Percentiles rank a stretch among this genome's conserved stretches.
Evolutionary conservation across 2,113 vertebrate genomes (phyloP).

Genomic region (Clinocottus analis): DNA sequence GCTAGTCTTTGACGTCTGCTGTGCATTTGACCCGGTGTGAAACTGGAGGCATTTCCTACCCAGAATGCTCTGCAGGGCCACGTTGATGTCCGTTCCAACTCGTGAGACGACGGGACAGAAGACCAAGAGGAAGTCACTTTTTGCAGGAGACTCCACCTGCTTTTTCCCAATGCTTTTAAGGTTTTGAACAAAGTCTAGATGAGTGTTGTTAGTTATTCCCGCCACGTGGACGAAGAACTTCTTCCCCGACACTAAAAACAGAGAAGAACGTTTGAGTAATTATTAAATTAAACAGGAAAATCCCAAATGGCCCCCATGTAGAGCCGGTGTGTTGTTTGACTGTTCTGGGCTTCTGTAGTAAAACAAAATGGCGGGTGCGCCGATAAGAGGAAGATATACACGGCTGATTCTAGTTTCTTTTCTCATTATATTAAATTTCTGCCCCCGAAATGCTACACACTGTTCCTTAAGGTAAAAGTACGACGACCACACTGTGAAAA

Average conservation of each 20-base stretch:
- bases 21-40: background rate
- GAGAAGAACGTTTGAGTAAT: background rate
- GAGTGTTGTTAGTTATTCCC: background rate
- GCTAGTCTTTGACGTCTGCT: too few relatives aligned
- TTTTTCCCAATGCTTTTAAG: rapidly evolving
- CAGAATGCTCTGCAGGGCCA: background rate
- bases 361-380: too few relatives aligned
- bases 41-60: background rate
- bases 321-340: too few relatives aligned
- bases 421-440: too few relatives aligned
- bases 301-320: too few relatives aligned
- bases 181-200: rapidly evolving
- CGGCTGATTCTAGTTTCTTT: too few relatives aligned
- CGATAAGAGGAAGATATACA: too few relatives aligned
- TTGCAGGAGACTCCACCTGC: rapidly evolving
- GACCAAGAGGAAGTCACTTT: slow-evolving; percentile 33
- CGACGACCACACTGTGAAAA: background rate
- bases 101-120: slow-evolving; percentile 54
- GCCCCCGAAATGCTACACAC: background rate
- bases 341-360: too few relatives aligned
- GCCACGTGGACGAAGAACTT: background rate
- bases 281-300: too few relatives aligned
- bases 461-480: background rate
- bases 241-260: background rate
- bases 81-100: slow-evolving; percentile 9